Conservation (phyloP, 2,888 invertebrate genomes). For the Eretmocerus hayati region DNA sequence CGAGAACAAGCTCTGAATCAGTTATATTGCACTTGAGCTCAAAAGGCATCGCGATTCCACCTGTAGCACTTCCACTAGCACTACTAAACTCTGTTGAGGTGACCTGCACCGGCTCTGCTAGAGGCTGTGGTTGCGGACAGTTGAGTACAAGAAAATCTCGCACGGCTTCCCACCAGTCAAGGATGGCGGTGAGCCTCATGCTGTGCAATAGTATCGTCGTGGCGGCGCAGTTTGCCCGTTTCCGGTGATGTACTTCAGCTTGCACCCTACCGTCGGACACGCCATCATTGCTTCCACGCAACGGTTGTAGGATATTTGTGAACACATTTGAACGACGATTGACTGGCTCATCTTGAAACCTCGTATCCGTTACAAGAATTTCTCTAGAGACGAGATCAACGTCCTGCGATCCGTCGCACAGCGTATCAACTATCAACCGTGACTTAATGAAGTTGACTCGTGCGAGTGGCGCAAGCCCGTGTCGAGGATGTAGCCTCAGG, state of each 20-base stretch:
- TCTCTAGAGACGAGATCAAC: constrained; percentile 89
- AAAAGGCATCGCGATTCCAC: too few species aligned
- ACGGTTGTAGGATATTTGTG: constrained; percentile 79
- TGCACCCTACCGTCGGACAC: constrained; percentile 56
- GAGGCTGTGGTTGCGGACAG: constrained; percentile 38
- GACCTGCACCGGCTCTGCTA: constrained; percentile 28
- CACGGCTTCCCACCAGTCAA: constrained; percentile 88
- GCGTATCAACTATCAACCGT: constrained; percentile 74
- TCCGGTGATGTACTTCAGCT: constrained; percentile 69
- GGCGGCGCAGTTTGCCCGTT: constrained; percentile 60
- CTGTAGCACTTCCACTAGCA: constrained; percentile 28
- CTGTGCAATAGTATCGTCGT: constrained; percentile 88
- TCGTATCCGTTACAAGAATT: constrained; percentile 72
- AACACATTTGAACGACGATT: constrained; percentile 79
- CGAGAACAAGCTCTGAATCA: constrained; percentile 89
- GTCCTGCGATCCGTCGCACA: constrained; percentile 84
- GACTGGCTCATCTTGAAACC: constrained; percentile 59
- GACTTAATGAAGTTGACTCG: constrained; percentile 90
- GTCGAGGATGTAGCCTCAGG: constrained; percentile 60
- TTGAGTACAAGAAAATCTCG: constrained; percentile 66
- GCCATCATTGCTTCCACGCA: constrained; percentile 50
- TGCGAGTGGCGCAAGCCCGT: constrained; percentile 60
- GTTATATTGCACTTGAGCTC: constrained; percentile 91
- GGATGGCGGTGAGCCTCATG: constrained; percentile 87
- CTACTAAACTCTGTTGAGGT: constrained; percentile 21